Evolutionary conservation across 2,113 vertebrate genomes (phyloP), one percentile per base, ranked within the genome.

Genomic region (Ceyx margarethae): DNA sequence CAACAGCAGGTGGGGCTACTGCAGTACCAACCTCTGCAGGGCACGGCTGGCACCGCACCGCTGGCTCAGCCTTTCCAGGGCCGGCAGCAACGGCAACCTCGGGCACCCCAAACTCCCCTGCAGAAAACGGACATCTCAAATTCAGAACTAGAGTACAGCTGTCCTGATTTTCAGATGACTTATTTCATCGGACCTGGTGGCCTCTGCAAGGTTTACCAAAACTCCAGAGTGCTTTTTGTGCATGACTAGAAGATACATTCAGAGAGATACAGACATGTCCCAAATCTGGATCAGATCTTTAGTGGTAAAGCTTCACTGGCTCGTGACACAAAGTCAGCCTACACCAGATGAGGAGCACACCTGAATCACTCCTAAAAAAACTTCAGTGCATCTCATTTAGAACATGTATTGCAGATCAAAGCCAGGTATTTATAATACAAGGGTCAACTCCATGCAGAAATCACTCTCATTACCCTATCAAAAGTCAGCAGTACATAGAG

Each of bases 1-100:
- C 71, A 75, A 97, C 97, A 97, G 97, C 97, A 98, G 97, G 95
- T 97, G 98, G 97, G 93, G 95, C 96, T 96, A 25, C 90, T 80
- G 91, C 91, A 54, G 92, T 96, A 51, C 45, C 82, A 3, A 60
- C 72, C 76, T 40, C 46, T n/a, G 64, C 43, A 18, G 62, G 62
- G 42, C 28, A 45, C 28, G 62, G 62, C 62, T 65, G 40, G 26
- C 40, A 43, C 40, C 28, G 37, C 37, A 15, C 35, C 23, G 25
- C 23, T 10, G 28, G 16, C 28, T 18, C 53, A 17, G 53, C 53
- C 53, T 31, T 31, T 10, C 54, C 5, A n/a, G 54, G 18, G 16
- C 31, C 31, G 21, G 31, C 29, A 46, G 18, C 13, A 14, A 2
- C 20, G 29, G 40, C 10, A 18, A 7, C 6, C 19, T 7, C 33